A percentile compares a stretch with the other conserved stretches of the same genome.
Conservation (phyloP, 2,888 invertebrate genomes). For the Spisula subtruncata region DNA sequence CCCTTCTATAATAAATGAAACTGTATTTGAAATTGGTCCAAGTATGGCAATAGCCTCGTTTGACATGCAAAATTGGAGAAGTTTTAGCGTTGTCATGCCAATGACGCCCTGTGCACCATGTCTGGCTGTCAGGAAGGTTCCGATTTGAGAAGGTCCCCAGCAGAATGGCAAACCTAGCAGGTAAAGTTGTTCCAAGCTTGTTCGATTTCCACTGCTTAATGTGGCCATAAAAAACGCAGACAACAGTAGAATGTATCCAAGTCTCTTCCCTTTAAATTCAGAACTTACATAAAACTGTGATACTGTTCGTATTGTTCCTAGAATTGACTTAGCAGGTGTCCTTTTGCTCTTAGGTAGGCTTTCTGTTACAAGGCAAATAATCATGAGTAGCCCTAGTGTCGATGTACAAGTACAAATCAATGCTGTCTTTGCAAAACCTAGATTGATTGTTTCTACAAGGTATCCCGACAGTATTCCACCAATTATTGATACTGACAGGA, state of each 20-base stretch:
- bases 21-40: conserved; percentile 31
- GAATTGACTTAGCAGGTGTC: conserved; percentile 1
- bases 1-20: conserved; percentile 43
- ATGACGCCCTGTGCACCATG: conserved; percentile 45
- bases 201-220: conserved; percentile 17
- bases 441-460: conserved; percentile 21
- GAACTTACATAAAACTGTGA: conserved; percentile 40
- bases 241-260: conserved; percentile 33
- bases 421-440: conserved; percentile 41
- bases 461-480: conserved; percentile 33
- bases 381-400: background rate
- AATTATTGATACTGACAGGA: background rate
- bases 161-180: conserved; percentile 65
- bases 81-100: conserved; percentile 43
- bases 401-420: conserved; percentile 26
- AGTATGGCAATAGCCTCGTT: conserved; percentile 58
- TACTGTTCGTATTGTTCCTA: conserved; percentile 5
- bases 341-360: conserved; percentile 35
- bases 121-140: conserved; percentile 43
- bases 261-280: conserved; percentile 45
- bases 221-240: conserved; percentile 16
- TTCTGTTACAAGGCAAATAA: conserved; percentile 31
- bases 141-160: conserved; percentile 60
- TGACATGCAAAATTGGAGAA: conserved; percentile 51
- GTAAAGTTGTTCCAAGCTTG: conserved; percentile 57